Evolutionary conservation across 2,113 vertebrate genomes (phyloP).

Genomic region (Gobiocypris rarus): DNA sequence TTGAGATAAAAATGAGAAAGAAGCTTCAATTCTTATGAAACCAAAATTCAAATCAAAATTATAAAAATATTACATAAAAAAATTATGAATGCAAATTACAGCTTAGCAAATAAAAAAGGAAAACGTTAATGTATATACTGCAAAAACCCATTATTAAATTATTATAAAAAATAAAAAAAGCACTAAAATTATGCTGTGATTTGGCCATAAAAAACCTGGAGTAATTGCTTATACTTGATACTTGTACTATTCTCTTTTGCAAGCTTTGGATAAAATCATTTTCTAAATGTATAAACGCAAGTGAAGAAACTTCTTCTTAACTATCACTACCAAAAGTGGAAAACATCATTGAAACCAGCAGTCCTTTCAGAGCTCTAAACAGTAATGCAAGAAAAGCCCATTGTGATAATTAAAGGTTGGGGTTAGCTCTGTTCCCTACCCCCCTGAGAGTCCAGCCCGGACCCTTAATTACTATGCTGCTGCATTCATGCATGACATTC

Average conservation of each 20-base stretch:
- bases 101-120: background rate
- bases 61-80: too few species aligned
- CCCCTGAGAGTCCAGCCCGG: constrained; percentile 36
- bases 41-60: too few species aligned
- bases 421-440: constrained; percentile 35
- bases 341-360: constrained; percentile 1
- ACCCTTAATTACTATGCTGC: constrained; percentile 44
- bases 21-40: too few species aligned
- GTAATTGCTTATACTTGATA: too few species aligned
- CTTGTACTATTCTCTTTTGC: background rate
- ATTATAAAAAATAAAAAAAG: background rate
- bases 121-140: background rate
- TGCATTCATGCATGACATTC: constrained; percentile 52
- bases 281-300: background rate
- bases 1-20: too few species aligned
- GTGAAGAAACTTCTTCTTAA: background rate
- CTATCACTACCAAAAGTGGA: background rate
- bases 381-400: constrained; percentile 39
- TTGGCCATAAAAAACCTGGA: background rate
- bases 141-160: background rate
- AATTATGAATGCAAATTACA: background rate
- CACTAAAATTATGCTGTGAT: background rate
- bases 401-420: constrained; percentile 53
- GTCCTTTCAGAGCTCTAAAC: background rate
- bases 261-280: background rate